Base-by-base conservation (phyloP, 2,888 invertebrate species). In the Lepidochrysops patricia region DNA sequence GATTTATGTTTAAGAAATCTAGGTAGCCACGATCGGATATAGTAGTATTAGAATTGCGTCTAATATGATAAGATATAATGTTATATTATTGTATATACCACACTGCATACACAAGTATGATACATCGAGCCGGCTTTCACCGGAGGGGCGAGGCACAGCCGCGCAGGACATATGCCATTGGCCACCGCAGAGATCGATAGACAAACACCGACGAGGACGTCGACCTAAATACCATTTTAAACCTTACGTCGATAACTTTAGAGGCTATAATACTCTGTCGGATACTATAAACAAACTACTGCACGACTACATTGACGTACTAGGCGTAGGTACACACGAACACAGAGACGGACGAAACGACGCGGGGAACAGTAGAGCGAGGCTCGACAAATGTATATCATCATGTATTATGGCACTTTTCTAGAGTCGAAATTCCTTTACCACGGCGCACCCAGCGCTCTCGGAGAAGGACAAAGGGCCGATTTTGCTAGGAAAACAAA, bases 111-210 rank as follows among this genome's bases (percentile, higher is more conserved):
- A 26, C 59, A 63, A 66, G 67, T 62, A 65, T 68, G 67, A 69
- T 70, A 70, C 67, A 68, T 68, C 65, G 74, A 72, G 78, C 77
- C 82, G 86, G 90, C 88, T 89, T 88, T 88, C 84, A 86, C 88
- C 82, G 69, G 71, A 71, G 73, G 73, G 72, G 78, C 70, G 80
- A 81, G 82, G 84, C 80, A 78, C 80, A 78, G 89, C 86, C 82
- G 83, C 84, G 91, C 86, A 84, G 88, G 89, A 89, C 91, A 90
- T 90, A 90, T 91, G 87, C 88, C 82, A 92, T 92, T 92, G 92
- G 92, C 83, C 85, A 83, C 81, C 82, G 80, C 82, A 72, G 76
- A 88, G 90, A 92, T 92, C 92, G 91, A 92, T 92, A 91, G 90
- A 82, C 87, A 89, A 90, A 90, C 86, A 87, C 80, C 83, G 79